phyloP scores from a whole-genome alignment of 2,888 invertebrate genomes.

The Penaeus monodon region DNA sequence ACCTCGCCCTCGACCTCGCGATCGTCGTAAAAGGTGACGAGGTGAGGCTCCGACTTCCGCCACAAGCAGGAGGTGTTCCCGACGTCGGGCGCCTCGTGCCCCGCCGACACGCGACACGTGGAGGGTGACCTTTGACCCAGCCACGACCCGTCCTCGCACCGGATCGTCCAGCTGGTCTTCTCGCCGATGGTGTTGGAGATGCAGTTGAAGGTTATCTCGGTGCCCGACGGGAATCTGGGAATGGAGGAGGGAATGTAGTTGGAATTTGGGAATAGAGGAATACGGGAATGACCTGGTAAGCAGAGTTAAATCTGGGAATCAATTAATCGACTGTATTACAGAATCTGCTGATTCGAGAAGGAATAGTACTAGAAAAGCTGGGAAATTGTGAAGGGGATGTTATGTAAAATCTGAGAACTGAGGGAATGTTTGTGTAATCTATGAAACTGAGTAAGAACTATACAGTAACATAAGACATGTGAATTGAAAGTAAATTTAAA shows the following conservation, averaged over 20 bases:
- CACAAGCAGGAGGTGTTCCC: conserved; percentile 80
- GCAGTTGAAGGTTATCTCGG: conserved; percentile 86
- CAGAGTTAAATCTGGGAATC: too few relatives aligned
- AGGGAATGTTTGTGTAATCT: too few relatives aligned
- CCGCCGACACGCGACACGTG: conserved; percentile 18
- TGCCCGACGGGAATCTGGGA: conserved; percentile 80
- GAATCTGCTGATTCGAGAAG: too few relatives aligned
- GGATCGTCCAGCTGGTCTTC: conserved; percentile 86
- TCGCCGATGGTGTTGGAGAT: conserved; percentile 77
- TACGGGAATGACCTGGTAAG: not conserved
- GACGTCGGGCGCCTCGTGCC: not conserved
- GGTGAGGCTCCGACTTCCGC: conserved; percentile 82
- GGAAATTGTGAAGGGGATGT: too few relatives aligned
- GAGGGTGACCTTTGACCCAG: conserved; percentile 73
- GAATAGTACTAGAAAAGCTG: too few relatives aligned
- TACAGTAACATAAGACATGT: too few relatives aligned
- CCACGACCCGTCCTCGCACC: conserved; percentile 88
- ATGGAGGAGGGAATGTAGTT: not conserved
- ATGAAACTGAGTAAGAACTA: too few relatives aligned
- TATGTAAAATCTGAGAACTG: too few relatives aligned
- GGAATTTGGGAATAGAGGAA: not conserved
- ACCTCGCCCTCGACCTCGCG: conserved; percentile 75
- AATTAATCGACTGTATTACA: too few relatives aligned
- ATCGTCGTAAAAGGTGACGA: conserved; percentile 85
- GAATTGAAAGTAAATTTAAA: too few relatives aligned